Base-by-base conservation (phyloP, 2,797 vertebrate genomes). In the Silurus lanzhouensis region DNA sequence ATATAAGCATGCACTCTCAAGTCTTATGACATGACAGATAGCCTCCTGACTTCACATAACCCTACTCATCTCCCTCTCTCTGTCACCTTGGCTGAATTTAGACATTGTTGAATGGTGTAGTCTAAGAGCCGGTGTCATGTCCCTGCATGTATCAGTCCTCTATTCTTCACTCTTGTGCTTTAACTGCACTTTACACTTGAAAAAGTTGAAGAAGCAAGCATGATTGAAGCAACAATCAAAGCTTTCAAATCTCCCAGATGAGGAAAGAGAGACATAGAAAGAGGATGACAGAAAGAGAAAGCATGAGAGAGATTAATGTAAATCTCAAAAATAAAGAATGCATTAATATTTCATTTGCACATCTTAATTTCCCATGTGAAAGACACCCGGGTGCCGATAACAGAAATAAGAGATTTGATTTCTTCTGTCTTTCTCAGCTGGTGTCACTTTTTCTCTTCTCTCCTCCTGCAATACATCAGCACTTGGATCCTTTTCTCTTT, bases 331-430 rank as follows among this genome's bases (percentile, higher is more conserved):
- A 95, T 92, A 96, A 94, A 94, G 93, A 93, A 94, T 92, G 90
- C 96, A 97, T 97, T 97, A 97, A 98, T 97, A 97, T 97, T 98
- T 97, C 96, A 98, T 98, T 97, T 97, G 95, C 93, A 93, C 93
- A 94, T 96, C 96, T 96, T 96, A 97, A 95, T 95, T 96, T 95
- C 93, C 91, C 52, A 70, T 82, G 80, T 97, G 96, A 97, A 93
- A 96, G 97, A 96, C 97, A 97, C 95, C 94, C 93, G 92, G 92
- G 92, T 91, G 92, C 92, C 96, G 96, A 96, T 95, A 96, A 91
- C 77, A 88, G 78, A 83, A 91, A 92, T 96, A 93, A 92, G 94
- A 92, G 94, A 95, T 96, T 96, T 93, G 88, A 92, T 93, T 94
- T 87, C 92, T 93, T 91, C 93, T 92, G 95, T 94, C 93, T 90